Evolutionary conservation across 1,140 invertebrate species (phyloP), one percentile per base, ranked within the genome.

Genomic region (Stegodyphus dumicola): DNA sequence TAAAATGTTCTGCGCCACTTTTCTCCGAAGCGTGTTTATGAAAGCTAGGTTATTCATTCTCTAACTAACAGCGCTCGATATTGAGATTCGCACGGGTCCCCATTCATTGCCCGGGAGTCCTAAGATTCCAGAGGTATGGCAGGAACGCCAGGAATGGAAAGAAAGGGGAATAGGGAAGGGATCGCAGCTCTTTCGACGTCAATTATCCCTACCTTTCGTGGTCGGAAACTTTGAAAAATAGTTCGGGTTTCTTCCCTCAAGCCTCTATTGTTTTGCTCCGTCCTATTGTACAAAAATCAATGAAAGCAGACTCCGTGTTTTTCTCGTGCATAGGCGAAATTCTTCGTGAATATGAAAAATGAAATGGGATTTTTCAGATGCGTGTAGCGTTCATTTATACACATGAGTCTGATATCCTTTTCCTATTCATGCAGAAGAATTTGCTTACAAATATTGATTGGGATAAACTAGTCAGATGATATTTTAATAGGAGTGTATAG

Each of bases 11-110:
- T 17, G 49, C 49, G 49, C 18, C 70, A 73, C 53, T 73, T 52
- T 49, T 70, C 73, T 7, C 17, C 11, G 9, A 18, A n/a, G 73
- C 33, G 33, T 33, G 33, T 33, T 33, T 33, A 33, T 33, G 52
- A 54, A 48, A 2, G n/a, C 73, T 56, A 18, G 52, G 73, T 48
- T 60, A 60, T 75, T 75, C 73, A 48, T 60, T 75, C 73, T 60
- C 48, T 60, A 51, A 75, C 53, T 75, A 75, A 75, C 73, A 52
- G 73, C 73, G 53, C 48, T 75, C 53, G 52, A 75, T 75, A 75
- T 75, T 60, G 53, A 60, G 73, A 75, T 60, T 18, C 17, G 54
- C 6, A 54, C 17, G 33, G 10, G 17, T 4, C 7, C 53, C 73
- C 15, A 60, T 75, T 75, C 73, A 75, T 60, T 54, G 73, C 18